Evolutionary conservation across 1,140 invertebrate genomes (phyloP), one percentile per base, ranked within the genome.

Genomic region (Stegodyphus dumicola): DNA sequence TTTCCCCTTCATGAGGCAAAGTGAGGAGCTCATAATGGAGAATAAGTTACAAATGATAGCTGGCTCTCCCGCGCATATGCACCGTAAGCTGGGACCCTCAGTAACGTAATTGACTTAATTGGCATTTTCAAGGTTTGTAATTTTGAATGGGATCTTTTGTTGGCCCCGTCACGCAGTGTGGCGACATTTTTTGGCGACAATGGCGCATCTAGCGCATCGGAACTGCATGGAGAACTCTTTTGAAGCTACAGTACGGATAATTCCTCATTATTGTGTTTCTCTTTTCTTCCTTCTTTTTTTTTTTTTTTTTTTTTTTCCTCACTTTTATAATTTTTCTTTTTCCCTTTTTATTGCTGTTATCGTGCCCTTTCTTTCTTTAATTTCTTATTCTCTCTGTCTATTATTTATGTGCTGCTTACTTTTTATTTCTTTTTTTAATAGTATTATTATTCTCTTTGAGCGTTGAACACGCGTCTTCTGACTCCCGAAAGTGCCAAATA

Each of bases 101-200:
- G 51, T 9, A 64, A 60, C 69, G 78, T 81, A 81, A 81, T 81
- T 81, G 78, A 71, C 78, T 81, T 81, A 81, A 81, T 81, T 81
- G 78, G 78, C 78, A 67, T 81, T 81, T 81, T 81, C 78, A 81
- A 73, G 78, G 78, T 81, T 81, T 73, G 65, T 81, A 79, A 79
- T 69, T 79, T 79, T 79, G 77, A 79, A 79, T 79, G 17, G 78
- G 13, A 7, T 51, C 78, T 49, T 51, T 81, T 81, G 78, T 81
- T 81, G 69, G 67, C 51, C 52, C 70, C 78, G 78, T 81, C 78
- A 81, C 78, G 78, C 53, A 56, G 53, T 18, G 69, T 81, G 78
- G 78, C 78, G 78, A 81, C 78, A 81, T 81, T 71, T 71, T 71
- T 81, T 81, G 78, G 78, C 69, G 78, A 81, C 78, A 81, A 81